A percentile compares a stretch with the other conserved stretches of the same genome.
These are phyloP conservation scores for Alcedo atthis DNA, from an alignment of 2,797 vertebrate species.

Conservation along the genomic window DNA sequence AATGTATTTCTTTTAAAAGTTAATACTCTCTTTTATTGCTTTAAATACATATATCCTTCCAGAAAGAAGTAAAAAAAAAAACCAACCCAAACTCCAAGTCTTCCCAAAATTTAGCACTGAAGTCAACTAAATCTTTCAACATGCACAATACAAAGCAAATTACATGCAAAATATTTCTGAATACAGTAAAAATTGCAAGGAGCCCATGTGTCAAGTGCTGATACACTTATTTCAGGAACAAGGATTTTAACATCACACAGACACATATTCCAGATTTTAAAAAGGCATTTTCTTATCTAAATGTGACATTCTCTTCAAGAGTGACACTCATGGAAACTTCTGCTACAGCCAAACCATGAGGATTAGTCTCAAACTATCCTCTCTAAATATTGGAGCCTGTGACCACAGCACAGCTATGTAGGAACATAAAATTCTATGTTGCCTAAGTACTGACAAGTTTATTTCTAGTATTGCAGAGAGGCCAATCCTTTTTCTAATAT, in stretches of 20 bases:
- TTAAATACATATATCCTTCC: constrained; percentile 1
- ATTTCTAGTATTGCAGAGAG: not conserved
- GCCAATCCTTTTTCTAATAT: not conserved
- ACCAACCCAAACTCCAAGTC: not conserved
- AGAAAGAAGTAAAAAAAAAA: constrained; percentile 13
- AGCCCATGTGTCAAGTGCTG: not conserved
- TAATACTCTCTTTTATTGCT: not conserved
- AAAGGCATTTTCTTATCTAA: not conserved
- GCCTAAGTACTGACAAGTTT: not conserved
- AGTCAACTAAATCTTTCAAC: constrained; percentile 55
- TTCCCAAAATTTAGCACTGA: constrained; percentile 17
- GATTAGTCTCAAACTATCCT: not conserved
- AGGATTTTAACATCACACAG: not conserved
- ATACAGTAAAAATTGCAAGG: not conserved
- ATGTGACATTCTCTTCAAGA: not conserved
- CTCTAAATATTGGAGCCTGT: not conserved
- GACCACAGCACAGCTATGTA: not conserved
- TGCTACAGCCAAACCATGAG: not conserved
- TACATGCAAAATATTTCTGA: constrained; percentile 31
- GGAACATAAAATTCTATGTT: not conserved
- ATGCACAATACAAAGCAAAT: not conserved
- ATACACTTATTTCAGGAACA: not conserved
- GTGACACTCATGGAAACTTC: not conserved
- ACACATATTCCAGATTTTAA: not conserved
- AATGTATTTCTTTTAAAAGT: not conserved